A percentile compares a stretch with the other conserved stretches of the same genome.
phyloP scores from a whole-genome alignment of 2,113 vertebrate genomes.

The Dendrocopos noguchii region DNA sequence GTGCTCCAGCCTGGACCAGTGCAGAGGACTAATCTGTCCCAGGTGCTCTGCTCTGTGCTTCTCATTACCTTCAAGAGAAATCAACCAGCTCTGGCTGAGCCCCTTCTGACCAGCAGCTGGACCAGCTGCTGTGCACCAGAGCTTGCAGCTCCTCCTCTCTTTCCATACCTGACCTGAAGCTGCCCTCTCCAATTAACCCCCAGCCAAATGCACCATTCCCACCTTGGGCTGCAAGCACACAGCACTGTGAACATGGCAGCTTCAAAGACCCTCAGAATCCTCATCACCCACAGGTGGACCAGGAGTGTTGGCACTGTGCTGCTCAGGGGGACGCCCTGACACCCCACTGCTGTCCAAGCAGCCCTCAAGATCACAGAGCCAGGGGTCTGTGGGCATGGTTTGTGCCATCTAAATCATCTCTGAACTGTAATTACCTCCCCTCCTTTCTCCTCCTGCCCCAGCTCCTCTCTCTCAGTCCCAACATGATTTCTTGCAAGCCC shows the following conservation, averaged over 20 bases:
- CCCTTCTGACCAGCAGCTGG: background rate
- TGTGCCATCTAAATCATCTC: rapidly evolving
- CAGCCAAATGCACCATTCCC: background rate
- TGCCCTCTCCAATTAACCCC: background rate
- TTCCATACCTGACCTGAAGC: background rate
- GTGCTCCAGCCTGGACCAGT: background rate
- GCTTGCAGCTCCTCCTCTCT: background rate
- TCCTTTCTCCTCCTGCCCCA: background rate
- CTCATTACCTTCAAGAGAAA: background rate
- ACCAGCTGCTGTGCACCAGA: background rate
- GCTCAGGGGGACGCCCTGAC: background rate
- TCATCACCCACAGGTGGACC: rapidly evolving
- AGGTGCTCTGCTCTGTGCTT: background rate
- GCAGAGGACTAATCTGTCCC: background rate
- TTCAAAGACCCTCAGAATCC: background rate
- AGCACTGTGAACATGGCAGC: rapidly evolving
- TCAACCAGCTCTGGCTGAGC: background rate
- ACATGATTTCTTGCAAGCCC: background rate
- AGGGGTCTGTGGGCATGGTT: background rate
- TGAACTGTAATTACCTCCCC: background rate
- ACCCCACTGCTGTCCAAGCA: rapidly evolving
- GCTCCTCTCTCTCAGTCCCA: background rate
- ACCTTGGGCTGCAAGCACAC: background rate
- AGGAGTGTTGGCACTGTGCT: background rate
- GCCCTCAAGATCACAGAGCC: background rate